Percentiles rank a stretch among this genome's conserved stretches.
phyloP scores from a whole-genome alignment of 2,113 vertebrate genomes.

The Conger conger region DNA sequence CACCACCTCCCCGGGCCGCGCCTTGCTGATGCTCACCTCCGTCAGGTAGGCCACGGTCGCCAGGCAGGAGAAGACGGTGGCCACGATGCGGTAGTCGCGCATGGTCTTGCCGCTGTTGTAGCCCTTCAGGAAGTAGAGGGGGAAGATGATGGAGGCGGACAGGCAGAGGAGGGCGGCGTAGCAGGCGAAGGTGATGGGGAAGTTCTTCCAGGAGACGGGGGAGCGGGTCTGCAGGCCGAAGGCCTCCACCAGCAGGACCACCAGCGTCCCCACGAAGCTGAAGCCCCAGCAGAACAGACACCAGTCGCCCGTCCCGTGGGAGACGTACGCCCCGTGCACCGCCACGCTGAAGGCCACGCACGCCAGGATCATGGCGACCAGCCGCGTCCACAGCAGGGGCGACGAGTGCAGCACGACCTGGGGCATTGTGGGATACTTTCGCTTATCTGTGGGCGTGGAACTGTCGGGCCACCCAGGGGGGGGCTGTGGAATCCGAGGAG shows the following conservation, averaged over 20 bases:
- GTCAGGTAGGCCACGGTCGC: conserved; percentile 76
- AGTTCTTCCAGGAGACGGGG: conserved; percentile 86
- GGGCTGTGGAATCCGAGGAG: no score
- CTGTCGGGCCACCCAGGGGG: no score
- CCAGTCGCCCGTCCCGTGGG: conserved; percentile 66
- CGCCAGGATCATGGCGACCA: conserved; percentile 74
- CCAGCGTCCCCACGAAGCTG: conserved; percentile 77
- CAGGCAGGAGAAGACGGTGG: conserved; percentile 80
- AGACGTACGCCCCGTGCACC: conserved; percentile 54
- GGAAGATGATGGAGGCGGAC: conserved; percentile 85
- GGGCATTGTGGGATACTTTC: conserved; percentile 56
- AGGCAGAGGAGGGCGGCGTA: conserved; percentile 83
- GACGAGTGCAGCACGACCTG: conserved; percentile 66
- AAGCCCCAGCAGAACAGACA: conserved; percentile 89
- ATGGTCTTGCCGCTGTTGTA: accelerated
- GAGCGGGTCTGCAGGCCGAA: conserved; percentile 71
- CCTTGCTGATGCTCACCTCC: conserved; percentile 82
- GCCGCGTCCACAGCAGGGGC: conserved; percentile 75
- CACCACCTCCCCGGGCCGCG: conserved; percentile 76
- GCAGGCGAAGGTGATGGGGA: conserved; percentile 86
- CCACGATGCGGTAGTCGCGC: conserved; percentile 68
- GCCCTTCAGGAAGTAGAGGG: conserved; percentile 71
- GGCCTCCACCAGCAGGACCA: conserved; percentile 80
- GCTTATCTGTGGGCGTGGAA: no score
- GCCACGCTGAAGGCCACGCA: conserved; percentile 85